Percentiles rank a stretch among this genome's conserved stretches.
These are phyloP conservation scores for Iphiclides podalirius DNA, from an alignment of 2,888 invertebrate species.

Conservation along the genomic window DNA sequence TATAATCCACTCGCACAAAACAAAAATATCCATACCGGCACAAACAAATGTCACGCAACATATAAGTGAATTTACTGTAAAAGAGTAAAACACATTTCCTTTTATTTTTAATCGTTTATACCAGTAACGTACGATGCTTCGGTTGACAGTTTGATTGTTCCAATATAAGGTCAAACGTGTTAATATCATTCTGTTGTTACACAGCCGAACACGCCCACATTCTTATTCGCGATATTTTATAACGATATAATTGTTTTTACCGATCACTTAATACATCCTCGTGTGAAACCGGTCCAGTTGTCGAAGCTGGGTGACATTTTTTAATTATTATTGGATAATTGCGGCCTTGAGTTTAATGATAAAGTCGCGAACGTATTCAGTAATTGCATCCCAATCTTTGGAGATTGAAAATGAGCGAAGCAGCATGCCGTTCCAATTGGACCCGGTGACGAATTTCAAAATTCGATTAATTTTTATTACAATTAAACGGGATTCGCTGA, in stretches of 20 bases:
- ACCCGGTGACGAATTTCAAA: background rate
- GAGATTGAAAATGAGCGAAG: background rate
- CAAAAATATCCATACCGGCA: background rate
- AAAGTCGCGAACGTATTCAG: background rate
- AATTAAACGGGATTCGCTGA: no score
- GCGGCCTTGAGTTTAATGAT: background rate
- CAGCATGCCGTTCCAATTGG: no score
- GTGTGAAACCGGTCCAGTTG: background rate
- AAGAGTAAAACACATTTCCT: slow-evolving; percentile 15
- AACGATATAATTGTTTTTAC: background rate
- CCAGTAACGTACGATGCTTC: background rate
- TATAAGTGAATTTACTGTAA: slow-evolving; percentile 6
- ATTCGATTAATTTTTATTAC: background rate
- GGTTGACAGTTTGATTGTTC: slow-evolving; percentile 7
- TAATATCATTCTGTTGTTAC: slow-evolving; percentile 11
- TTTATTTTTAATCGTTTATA: slow-evolving; percentile 14
- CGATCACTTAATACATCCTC: background rate
- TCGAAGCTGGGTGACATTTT: no score
- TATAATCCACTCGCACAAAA: no score
- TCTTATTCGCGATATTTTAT: background rate
- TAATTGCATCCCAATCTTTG: background rate
- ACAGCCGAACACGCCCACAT: slow-evolving; percentile 9
- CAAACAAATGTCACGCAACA: slow-evolving; percentile 17
- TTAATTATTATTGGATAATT: background rate
- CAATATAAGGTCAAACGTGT: slow-evolving; percentile 15